Base-by-base conservation (phyloP, 2,888 invertebrate genomes). In the Spicauda simplicius region DNA sequence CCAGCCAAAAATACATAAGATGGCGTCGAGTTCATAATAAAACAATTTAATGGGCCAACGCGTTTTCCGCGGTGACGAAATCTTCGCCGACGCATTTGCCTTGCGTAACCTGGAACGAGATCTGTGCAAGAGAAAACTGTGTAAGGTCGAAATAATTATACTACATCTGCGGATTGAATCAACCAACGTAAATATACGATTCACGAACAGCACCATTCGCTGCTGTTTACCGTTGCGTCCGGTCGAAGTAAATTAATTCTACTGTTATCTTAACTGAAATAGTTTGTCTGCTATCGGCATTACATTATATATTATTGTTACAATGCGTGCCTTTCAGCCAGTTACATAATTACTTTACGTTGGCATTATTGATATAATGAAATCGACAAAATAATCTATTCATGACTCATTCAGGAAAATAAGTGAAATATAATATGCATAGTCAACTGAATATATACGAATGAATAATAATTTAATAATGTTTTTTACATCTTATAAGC, bases 1-100 rank as follows among this genome's bases (percentile, higher is more conserved):
- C 82, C 90, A 85, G 90, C 92, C 91, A 91, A 93, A 93, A 93
- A 93, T 92, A 93, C 88, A 89, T 87, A 88, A 90, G 88, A 92
- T 91, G 92, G 92, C 92, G 92, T 87, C 91, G 88, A 83, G 90
- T 92, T 90, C 91, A 91, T 92, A 93, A 92, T 93, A 93, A 92
- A 93, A 92, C 92, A 91, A 92, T 93, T 92, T 93, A 93, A 93
- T 92, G 92, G 92, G 91, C 92, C 91, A 91, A 87, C 91, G 89
- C 91, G 91, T 87, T 92, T 93, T 90, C 92, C 92, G 91, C 87
- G 90, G 91, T 92, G 92, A 91, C 91, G 92, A 93, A 92, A 93
- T 90, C 85, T 81, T 87, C 90, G 88, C 88, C 87, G 88, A 87
- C 91, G 90, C 89, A 89, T 87, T 85, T 83, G 80, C 78, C 86